Percentiles rank a stretch among this genome's conserved stretches.
These are phyloP conservation scores for Anguilla obscura DNA, from an alignment of 2,797 vertebrate genomes.

Conservation along the genomic window DNA sequence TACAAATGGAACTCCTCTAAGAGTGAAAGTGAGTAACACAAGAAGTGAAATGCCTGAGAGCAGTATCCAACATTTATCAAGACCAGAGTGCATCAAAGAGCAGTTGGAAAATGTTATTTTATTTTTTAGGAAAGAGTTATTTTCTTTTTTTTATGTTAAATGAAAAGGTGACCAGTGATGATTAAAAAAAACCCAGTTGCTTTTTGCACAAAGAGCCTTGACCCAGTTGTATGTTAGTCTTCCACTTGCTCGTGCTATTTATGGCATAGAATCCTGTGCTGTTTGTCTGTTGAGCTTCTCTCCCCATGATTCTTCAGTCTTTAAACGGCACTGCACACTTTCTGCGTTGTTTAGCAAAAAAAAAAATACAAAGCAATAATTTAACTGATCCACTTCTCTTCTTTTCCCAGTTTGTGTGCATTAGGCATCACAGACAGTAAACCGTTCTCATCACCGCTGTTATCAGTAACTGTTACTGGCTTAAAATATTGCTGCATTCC, in stretches of 20 bases:
- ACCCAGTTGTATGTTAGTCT: conserved; percentile 2
- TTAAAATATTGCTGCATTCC: conserved; percentile 28
- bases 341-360: not conserved
- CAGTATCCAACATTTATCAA: not conserved
- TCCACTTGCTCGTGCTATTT: conserved; percentile 23
- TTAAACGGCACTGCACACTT: not conserved
- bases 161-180: not conserved
- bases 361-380: conserved; percentile 25
- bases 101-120: not conserved
- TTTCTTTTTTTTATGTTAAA: conserved; percentile 18
- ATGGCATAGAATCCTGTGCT: not conserved
- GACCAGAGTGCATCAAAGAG: conserved; percentile 9
- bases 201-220: not conserved
- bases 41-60: not conserved
- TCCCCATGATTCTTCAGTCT: not conserved
- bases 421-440: not conserved
- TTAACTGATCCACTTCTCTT: not conserved
- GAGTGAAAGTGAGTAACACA: not conserved
- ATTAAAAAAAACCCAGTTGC: conserved; percentile 5
- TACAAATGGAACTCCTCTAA: not conserved
- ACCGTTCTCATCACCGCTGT: not conserved
- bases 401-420: not conserved
- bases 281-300: not conserved
- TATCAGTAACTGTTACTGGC: not conserved
- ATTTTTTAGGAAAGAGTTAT: conserved; percentile 24